These are phyloP conservation scores for Grammomys surdaster DNA, from an alignment of 2,113 vertebrate genomes.

Conservation along the genomic window DNA sequence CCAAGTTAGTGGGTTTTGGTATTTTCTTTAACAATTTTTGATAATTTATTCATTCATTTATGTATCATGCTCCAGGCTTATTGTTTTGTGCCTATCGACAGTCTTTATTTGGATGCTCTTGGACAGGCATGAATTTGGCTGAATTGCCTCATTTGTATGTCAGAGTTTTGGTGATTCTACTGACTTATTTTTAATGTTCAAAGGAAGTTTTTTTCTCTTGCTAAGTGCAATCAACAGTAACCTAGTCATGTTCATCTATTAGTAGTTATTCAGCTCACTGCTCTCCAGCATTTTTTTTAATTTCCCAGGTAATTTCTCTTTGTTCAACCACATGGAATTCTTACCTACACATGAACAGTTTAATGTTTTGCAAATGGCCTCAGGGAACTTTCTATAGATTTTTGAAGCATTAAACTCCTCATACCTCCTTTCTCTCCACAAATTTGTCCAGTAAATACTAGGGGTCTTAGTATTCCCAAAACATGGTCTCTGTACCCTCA, in stretches of 20 bases:
- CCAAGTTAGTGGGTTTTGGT: background rate
- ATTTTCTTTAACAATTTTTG: constrained; percentile 1
- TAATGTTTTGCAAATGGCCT: constrained; percentile 45
- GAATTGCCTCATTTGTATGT: background rate
- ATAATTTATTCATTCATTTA: background rate
- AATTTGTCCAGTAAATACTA: background rate
- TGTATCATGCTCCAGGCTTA: background rate
- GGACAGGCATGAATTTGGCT: background rate
- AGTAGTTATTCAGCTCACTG: constrained; percentile 31
- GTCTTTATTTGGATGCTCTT: background rate
- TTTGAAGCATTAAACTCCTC: constrained; percentile 24
- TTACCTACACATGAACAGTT: background rate
- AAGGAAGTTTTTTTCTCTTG: background rate
- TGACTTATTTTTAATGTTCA: background rate
- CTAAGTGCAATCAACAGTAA: background rate
- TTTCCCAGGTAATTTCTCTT: background rate
- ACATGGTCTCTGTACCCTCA: background rate
- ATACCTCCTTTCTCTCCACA: background rate
- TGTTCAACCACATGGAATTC: background rate
- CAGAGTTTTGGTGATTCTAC: background rate
- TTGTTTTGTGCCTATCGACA: background rate
- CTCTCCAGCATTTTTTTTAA: background rate
- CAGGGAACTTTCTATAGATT: constrained; percentile 14
- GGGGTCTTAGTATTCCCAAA: background rate
- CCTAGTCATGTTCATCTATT: background rate